Evolutionary conservation across 2,113 vertebrate genomes (phyloP).

Genomic region (Etheostoma spectabile): DNA sequence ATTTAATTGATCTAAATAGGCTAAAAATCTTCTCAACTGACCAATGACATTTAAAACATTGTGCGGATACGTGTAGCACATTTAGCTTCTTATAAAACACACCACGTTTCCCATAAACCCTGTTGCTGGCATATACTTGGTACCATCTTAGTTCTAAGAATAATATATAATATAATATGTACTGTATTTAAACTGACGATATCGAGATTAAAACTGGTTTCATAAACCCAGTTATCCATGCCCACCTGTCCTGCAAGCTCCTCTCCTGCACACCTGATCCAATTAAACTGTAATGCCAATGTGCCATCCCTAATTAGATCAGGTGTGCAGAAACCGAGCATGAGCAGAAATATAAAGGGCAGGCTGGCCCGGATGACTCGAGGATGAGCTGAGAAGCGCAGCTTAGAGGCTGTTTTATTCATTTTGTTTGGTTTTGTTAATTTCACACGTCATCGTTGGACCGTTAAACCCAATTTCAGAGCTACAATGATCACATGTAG

Average conservation of each 20-base stretch:
- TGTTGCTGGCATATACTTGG: not conserved
- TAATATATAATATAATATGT: not conserved
- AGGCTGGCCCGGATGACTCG: not conserved
- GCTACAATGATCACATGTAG: no score
- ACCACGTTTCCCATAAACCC: not conserved
- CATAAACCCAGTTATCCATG: not conserved
- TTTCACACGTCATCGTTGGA: no score
- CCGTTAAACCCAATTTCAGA: no score
- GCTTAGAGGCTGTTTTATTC: not conserved
- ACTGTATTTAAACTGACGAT: not conserved
- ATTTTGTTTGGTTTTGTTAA: no score
- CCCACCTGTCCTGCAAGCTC: not conserved
- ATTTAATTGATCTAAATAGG: not conserved
- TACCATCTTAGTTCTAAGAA: not conserved
- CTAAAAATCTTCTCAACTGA: not conserved
- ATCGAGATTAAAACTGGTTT: not conserved
- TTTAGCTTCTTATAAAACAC: not conserved
- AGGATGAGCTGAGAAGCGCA: not conserved
- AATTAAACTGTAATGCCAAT: not conserved
- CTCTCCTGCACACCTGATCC: constrained; percentile 35
- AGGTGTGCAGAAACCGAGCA: constrained; percentile 21
- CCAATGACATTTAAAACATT: not conserved
- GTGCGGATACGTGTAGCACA: no score
- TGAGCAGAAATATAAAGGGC: constrained; percentile 6
- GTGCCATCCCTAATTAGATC: constrained; percentile 20